phyloP scores from a whole-genome alignment of 2,797 vertebrate genomes.

The Anniella stebbinsi region DNA sequence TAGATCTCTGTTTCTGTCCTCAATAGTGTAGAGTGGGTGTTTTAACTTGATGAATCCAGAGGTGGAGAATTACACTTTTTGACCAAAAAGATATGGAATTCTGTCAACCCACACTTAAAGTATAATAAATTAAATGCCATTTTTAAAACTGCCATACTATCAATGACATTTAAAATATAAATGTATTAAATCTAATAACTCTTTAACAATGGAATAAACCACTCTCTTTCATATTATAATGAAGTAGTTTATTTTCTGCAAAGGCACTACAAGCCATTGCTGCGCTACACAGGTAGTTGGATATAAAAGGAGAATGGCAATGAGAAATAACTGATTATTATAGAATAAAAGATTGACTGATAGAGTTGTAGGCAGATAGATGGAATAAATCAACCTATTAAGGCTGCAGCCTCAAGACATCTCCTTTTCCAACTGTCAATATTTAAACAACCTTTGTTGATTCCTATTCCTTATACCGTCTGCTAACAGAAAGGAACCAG shows the following conservation, averaged over 20 bases:
- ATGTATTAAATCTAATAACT: neutral
- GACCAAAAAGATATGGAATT: neutral
- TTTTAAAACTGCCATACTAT: neutral
- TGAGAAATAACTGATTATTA: neutral
- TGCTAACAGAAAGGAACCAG: neutral
- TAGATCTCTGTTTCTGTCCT: too few relatives aligned
- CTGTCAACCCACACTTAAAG: neutral
- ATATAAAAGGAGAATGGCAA: neutral
- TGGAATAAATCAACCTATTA: neutral
- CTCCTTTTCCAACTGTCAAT: too few relatives aligned
- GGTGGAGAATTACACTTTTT: neutral
- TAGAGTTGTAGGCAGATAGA: neutral
- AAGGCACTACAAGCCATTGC: neutral
- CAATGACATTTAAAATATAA: neutral
- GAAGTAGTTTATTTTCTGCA: neutral
- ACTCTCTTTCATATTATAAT: neutral
- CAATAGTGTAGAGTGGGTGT: too few relatives aligned
- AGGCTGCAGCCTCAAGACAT: neutral
- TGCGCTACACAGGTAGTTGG: neutral
- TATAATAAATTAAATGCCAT: neutral
- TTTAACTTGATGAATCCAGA: neutral
- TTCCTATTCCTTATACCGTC: neutral
- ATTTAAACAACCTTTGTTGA: neutral
- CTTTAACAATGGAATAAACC: neutral
- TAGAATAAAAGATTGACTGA: neutral